phyloP scores from a whole-genome alignment of 2,113 vertebrate genomes.

The Macroglossus sobrinus region DNA sequence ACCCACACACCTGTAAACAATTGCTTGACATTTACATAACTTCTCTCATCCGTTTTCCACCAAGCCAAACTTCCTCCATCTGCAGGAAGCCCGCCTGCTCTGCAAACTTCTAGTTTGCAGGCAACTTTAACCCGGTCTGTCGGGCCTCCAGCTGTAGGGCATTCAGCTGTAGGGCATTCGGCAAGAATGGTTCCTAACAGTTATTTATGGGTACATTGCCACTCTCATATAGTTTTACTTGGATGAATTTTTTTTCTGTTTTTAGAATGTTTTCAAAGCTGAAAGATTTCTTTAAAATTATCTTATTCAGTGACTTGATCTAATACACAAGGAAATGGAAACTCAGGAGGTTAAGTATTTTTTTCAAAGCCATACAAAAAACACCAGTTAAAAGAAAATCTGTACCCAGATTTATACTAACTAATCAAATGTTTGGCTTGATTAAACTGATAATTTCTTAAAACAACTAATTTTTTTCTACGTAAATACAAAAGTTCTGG shows the following conservation, averaged over 20 bases:
- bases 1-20: no score
- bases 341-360: neutral
- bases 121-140: no score
- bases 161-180: no score
- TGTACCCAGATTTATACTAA: neutral
- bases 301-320: neutral
- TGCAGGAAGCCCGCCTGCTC: no score
- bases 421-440: neutral
- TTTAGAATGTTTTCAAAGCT: neutral
- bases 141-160: no score
- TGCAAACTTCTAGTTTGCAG: no score
- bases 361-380: neutral
- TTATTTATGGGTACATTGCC: neutral
- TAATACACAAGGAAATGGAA: neutral
- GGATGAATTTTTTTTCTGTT: neutral
- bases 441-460: neutral
- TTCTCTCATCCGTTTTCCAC: no score
- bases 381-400: neutral
- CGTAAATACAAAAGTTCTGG: neutral
- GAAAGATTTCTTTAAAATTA: neutral
- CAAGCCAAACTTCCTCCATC: no score
- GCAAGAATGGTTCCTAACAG: no score
- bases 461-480: conserved; percentile 3
- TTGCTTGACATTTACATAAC: no score
- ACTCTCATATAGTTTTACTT: neutral